Conservation (phyloP, 1,140 invertebrate species). For the Drosophila pectinifera region DNA sequence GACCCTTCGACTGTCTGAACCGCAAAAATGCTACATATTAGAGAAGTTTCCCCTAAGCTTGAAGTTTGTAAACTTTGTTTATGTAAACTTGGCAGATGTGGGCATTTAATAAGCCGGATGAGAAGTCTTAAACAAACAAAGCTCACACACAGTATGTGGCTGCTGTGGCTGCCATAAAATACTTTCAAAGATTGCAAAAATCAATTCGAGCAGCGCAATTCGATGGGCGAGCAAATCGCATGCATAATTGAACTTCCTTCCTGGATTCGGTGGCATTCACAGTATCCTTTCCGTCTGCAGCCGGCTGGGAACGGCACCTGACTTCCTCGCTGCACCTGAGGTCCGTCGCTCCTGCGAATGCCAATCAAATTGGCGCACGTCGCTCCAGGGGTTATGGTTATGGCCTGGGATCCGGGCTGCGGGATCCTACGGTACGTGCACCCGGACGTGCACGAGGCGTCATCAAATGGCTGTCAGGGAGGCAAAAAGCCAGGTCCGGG, state of each 20-base stretch:
- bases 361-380: constrained; percentile 80
- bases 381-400: constrained; percentile 40
- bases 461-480: constrained; percentile 69
- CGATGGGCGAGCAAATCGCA: constrained; percentile 48
- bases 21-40: constrained; percentile 22
- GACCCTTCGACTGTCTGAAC: constrained; percentile 26
- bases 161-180: constrained; percentile 14
- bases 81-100: constrained; percentile 10
- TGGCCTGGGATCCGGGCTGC: constrained; percentile 37
- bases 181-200: constrained; percentile 40
- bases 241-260: constrained; percentile 72
- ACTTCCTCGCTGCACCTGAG: constrained; percentile 21
- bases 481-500: constrained; percentile 30
- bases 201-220: constrained; percentile 38
- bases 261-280: constrained; percentile 6
- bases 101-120: constrained; percentile 22
- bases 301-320: constrained; percentile 21
- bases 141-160: neutral
- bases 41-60: constrained; percentile 29
- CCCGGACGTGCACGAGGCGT: constrained; percentile 19
- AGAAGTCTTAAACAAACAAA: constrained; percentile 17
- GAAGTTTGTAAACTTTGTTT: constrained; percentile 26
- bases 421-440: constrained; percentile 14
- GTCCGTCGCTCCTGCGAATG: constrained; percentile 52
- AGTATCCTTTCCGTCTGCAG: constrained; percentile 15